phyloP scores from a whole-genome alignment of 2,888 invertebrate species.

The Mesopsocus fuscifrons region DNA sequence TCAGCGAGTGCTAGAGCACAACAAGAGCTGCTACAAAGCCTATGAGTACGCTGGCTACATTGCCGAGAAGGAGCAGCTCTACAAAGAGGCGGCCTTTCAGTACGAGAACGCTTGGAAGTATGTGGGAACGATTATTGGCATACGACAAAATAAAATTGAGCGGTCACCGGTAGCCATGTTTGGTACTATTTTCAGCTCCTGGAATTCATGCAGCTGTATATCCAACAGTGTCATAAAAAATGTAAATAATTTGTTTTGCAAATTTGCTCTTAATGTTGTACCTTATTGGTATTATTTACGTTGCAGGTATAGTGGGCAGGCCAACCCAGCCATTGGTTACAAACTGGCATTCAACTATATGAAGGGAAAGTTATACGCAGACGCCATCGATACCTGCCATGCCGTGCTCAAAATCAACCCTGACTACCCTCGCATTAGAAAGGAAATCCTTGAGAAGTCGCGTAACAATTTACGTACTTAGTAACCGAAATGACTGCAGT shows the following conservation, averaged over 20 bases:
- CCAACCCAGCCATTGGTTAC: slow-evolving; percentile 75
- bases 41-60: slow-evolving; percentile 75
- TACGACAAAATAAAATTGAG: no score
- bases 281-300: no score
- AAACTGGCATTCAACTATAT: slow-evolving; percentile 82
- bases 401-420: slow-evolving; percentile 63
- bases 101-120: slow-evolving; percentile 9
- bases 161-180: background rate
- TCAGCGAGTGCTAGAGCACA: slow-evolving; percentile 54
- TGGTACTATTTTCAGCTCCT: slow-evolving; percentile 2
- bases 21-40: slow-evolving; percentile 66
- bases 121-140: no score
- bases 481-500: no score
- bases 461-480: slow-evolving; percentile 52
- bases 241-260: no score
- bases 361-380: slow-evolving; percentile 73
- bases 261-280: no score
- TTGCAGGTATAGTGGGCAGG: slow-evolving; percentile 29
- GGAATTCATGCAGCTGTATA: no score
- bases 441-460: slow-evolving; percentile 86
- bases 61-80: slow-evolving; percentile 82
- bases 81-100: slow-evolving; percentile 27
- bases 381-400: slow-evolving; percentile 81
- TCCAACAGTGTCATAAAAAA: no score
- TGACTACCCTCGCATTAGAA: slow-evolving; percentile 76